Conservation (phyloP, 2,113 vertebrate species). For the Bufo bufo region DNA sequence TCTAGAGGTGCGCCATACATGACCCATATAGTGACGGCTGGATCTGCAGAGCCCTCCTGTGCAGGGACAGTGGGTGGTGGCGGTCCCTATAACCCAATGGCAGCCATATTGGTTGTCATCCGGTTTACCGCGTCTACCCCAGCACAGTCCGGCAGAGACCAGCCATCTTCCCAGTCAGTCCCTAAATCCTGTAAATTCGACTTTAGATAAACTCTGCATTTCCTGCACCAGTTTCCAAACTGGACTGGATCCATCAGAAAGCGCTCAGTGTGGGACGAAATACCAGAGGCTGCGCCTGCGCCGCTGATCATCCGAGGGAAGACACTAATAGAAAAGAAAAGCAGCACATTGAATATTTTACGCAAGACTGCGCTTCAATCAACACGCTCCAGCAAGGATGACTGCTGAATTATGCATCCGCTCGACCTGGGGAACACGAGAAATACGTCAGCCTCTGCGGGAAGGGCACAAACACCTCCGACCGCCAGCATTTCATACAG, state of each 20-base stretch:
- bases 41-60: too few relatives aligned
- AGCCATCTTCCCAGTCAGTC: too few relatives aligned
- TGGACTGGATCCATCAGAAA: background rate
- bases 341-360: slow-evolving; percentile 9
- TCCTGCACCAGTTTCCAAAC: background rate
- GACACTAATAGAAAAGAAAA: background rate
- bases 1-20: too few relatives aligned
- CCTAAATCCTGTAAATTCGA: too few relatives aligned
- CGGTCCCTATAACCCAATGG: too few relatives aligned
- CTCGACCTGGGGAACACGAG: background rate
- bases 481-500: background rate
- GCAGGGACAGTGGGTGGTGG: too few relatives aligned
- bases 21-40: too few relatives aligned
- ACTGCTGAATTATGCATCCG: background rate
- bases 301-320: background rate
- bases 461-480: background rate
- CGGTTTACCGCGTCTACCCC: too few relatives aligned
- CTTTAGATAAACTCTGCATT: too few relatives aligned
- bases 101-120: too few relatives aligned
- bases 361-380: background rate
- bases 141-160: too few relatives aligned
- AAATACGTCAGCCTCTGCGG: background rate
- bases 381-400: background rate
- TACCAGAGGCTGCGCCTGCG: background rate
- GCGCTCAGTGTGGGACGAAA: background rate